Evolutionary conservation across 2,113 vertebrate genomes (phyloP).

Genomic region (Manacus vitellinus): DNA sequence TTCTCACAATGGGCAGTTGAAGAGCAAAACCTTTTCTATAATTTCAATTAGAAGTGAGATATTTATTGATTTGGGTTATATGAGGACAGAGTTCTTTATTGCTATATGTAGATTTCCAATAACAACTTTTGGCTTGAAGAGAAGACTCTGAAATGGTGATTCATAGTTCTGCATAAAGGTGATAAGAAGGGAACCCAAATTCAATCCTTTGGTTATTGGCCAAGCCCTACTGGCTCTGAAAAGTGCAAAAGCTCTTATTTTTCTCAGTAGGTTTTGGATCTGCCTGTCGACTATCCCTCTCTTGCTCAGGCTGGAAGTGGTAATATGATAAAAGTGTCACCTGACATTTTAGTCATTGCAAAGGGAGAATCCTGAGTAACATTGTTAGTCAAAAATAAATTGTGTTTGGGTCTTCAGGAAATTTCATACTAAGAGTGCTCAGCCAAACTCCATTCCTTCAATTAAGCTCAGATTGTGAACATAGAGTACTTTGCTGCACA

Average conservation of each 20-base stretch:
- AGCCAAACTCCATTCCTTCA: neutral
- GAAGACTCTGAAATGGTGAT: neutral
- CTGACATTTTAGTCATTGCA: neutral
- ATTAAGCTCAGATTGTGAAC: neutral
- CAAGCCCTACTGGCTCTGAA: neutral
- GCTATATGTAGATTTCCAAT: neutral
- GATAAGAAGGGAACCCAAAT: neutral
- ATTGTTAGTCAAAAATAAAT: neutral
- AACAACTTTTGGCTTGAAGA: neutral
- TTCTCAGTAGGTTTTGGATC: neutral
- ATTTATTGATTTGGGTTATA: neutral
- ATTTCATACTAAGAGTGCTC: neutral
- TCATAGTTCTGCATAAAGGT: neutral
- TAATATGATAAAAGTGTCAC: neutral
- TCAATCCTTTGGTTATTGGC: neutral
- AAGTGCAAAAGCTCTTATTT: neutral
- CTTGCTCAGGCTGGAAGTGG: neutral
- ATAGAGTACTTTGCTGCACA: neutral
- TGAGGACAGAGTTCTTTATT: neutral
- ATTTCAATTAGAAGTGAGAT: conserved; percentile 23
- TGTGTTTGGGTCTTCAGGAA: neutral
- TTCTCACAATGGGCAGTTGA: neutral
- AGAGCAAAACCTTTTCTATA: neutral
- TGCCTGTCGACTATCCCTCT: neutral
- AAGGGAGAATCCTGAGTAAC: neutral